These are phyloP conservation scores for Nemotelus pantherinus DNA, from an alignment of 2,888 invertebrate species.

Conservation along the genomic window DNA sequence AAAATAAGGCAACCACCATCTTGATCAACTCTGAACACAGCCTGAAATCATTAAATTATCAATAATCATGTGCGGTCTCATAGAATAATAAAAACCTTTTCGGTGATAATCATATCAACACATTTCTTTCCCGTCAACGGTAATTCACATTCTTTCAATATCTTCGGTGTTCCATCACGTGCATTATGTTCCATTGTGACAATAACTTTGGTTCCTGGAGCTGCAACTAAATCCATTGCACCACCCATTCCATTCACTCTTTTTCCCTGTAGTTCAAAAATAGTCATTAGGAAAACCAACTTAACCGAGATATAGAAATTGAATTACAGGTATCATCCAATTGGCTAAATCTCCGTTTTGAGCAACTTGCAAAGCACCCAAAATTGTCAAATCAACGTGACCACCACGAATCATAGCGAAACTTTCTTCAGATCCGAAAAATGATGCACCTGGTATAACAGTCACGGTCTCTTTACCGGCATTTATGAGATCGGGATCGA, in stretches of 20 bases:
- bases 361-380: conserved; percentile 99
- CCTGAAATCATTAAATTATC: conserved; percentile 66
- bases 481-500: conserved; percentile 96
- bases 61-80: no score
- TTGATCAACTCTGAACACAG: conserved; percentile 89
- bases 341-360: conserved; percentile 96
- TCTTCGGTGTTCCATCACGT: conserved; percentile 92
- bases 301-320: not conserved
- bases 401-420: conserved; percentile 99
- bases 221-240: conserved; percentile 98
- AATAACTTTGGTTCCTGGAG: conserved; percentile 90
- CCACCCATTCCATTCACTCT: conserved; percentile 99
- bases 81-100: conserved; percentile 73
- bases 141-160: conserved; percentile 83
- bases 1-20: conserved; percentile 82
- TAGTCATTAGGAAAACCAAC: not conserved
- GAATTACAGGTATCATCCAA: conserved; percentile 97
- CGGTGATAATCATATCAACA: conserved; percentile 96
- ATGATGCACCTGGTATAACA: conserved; percentile 85
- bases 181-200: conserved; percentile 97
- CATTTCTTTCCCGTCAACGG: conserved; percentile 95
- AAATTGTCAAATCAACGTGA: conserved; percentile 93
- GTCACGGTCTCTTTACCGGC: conserved; percentile 99
- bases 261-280: conserved; percentile 75
- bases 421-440: conserved; percentile 95